A percentile compares a stretch with the other conserved stretches of the same genome.
Evolutionary conservation across 2,113 vertebrate genomes (phyloP).

Genomic region (Micronisus gabar): DNA sequence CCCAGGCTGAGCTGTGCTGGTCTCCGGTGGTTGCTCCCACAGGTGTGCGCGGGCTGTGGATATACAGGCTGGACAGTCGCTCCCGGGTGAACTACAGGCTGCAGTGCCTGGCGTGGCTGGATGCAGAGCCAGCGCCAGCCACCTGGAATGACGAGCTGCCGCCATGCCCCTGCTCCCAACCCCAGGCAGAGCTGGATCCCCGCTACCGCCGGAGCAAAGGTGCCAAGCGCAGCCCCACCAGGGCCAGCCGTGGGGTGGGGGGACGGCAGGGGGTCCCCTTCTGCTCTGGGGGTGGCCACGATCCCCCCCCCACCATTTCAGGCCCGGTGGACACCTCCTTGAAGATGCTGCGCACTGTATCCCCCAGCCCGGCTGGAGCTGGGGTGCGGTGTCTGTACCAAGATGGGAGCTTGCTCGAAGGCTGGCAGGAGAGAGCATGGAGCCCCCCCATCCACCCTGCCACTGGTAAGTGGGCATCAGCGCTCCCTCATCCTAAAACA

Average conservation of each 20-base stretch:
- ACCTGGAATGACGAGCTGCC: slow-evolving; percentile 39
- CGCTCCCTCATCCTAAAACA: fast-evolving
- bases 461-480: background rate
- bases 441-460: background rate
- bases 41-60: slow-evolving; percentile 66
- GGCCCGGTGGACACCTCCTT: fast-evolving
- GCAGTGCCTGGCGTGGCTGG: slow-evolving; percentile 63
- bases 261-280: background rate
- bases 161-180: slow-evolving; percentile 72
- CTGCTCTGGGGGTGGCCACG: fast-evolving
- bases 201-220: slow-evolving; percentile 39
- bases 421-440: slow-evolving; percentile 53
- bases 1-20: fast-evolving
- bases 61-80: slow-evolving; percentile 59
- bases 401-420: background rate
- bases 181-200: slow-evolving; percentile 62
- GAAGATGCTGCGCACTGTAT: background rate
- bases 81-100: slow-evolving; percentile 64
- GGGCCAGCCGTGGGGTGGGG: background rate
- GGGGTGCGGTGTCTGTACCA: slow-evolving; percentile 36
- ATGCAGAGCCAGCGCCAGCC: background rate
- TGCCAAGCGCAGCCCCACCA: background rate
- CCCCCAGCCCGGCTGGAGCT: background rate
- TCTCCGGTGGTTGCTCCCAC: background rate
- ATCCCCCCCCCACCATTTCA: background rate